These are phyloP conservation scores for Gymnobelideus leadbeateri DNA, from an alignment of 2,113 vertebrate species.

Conservation along the genomic window DNA sequence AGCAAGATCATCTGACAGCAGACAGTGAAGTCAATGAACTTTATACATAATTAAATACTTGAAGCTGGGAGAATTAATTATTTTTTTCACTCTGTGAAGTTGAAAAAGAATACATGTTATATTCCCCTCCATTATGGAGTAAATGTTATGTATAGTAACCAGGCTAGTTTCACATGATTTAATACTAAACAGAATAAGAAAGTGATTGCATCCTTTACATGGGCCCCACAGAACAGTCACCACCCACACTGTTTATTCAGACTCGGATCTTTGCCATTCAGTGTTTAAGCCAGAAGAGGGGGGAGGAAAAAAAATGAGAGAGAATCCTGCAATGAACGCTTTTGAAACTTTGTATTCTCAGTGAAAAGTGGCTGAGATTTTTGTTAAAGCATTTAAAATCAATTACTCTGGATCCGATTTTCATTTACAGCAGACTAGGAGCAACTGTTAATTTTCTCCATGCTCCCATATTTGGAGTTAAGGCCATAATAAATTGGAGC, in stretches of 20 bases:
- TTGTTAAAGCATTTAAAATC: conserved; percentile 79
- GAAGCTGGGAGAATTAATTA: conserved; percentile 82
- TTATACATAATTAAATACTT: conserved; percentile 88
- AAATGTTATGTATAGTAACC: conserved; percentile 78
- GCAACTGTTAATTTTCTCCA: conserved; percentile 77
- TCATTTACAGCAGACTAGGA: conserved; percentile 67
- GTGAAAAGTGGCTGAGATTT: conserved; percentile 79
- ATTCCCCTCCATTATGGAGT: conserved; percentile 74
- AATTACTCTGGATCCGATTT: conserved; percentile 79
- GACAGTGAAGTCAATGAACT: conserved; percentile 93
- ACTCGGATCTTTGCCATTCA: conserved; percentile 90
- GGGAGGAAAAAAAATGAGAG: conserved; percentile 55
- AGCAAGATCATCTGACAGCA: conserved; percentile 96
- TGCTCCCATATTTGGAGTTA: conserved; percentile 19
- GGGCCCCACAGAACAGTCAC: conserved; percentile 90
- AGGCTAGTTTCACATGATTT: conserved; percentile 87
- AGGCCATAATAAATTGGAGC: neutral
- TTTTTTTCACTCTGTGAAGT: conserved; percentile 73
- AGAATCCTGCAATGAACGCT: conserved; percentile 81
- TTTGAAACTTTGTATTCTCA: conserved; percentile 85
- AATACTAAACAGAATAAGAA: conserved; percentile 85
- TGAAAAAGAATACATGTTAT: conserved; percentile 71
- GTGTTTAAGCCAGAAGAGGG: conserved; percentile 87
- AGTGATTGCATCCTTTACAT: conserved; percentile 87
- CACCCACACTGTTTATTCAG: conserved; percentile 93